phyloP scores from a whole-genome alignment of 2,888 invertebrate species.

The Eubasilissa splendida region DNA sequence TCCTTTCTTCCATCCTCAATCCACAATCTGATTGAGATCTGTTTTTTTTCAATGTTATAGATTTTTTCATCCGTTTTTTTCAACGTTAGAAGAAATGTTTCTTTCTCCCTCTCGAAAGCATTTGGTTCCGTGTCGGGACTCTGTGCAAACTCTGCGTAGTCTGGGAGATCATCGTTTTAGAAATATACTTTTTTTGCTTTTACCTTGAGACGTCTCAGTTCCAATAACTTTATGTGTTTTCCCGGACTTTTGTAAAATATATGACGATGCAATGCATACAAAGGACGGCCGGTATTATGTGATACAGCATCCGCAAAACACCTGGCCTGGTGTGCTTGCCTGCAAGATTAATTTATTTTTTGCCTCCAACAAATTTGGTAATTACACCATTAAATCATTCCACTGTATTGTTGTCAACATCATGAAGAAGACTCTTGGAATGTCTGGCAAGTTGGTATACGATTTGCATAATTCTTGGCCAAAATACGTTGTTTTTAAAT shows the following conservation, averaged over 20 bases:
- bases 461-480: not conserved
- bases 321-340: not conserved
- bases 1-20: not conserved
- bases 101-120: too few species aligned
- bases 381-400: conserved; percentile 53
- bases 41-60: not conserved
- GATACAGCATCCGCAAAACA: not conserved
- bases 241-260: not conserved
- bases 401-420: conserved; percentile 60
- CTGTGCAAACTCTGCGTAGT: not conserved
- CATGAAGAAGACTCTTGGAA: conserved; percentile 58
- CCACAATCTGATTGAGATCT: not conserved
- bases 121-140: not conserved
- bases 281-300: not conserved
- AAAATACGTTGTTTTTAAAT: not conserved
- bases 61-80: not conserved
- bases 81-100: not conserved
- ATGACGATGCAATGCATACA: not conserved
- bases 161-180: not conserved
- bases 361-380: conserved; percentile 7
- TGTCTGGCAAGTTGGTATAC: conserved; percentile 9
- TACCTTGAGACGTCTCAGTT: not conserved
- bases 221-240: not conserved
- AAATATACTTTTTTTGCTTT: not conserved
- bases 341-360: not conserved